A percentile compares a stretch with the other conserved stretches of the same genome.
Conservation (phyloP, 2,797 vertebrate genomes). For the Petrocephalus schoutedeni region DNA sequence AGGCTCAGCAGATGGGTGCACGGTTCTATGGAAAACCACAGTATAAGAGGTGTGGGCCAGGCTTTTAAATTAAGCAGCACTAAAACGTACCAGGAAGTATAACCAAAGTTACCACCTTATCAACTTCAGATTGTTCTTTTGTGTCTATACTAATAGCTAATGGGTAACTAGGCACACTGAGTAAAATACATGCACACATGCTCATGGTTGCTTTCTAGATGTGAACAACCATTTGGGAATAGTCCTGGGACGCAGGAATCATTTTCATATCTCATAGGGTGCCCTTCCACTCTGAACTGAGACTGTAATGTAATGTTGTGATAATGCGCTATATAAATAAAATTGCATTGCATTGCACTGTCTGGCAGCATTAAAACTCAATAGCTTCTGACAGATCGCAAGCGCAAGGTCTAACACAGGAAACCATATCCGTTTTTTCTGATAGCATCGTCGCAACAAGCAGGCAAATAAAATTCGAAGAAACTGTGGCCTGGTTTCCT, state of each 20-base stretch:
- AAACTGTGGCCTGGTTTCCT: slow-evolving; percentile 8
- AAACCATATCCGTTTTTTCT: slow-evolving; percentile 2
- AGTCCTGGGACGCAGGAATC: neutral
- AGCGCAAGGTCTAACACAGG: slow-evolving; percentile 8
- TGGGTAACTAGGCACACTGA: neutral
- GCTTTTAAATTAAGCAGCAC: neutral
- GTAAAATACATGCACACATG: neutral
- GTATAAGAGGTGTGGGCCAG: neutral
- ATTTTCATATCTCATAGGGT: neutral
- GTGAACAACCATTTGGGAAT: neutral
- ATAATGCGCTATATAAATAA: too few relatives aligned
- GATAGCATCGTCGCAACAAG: neutral
- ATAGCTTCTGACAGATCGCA: neutral
- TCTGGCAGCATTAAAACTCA: neutral
- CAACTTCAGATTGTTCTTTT: neutral
- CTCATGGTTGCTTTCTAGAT: neutral
- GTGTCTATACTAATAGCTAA: neutral
- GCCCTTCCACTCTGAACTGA: neutral
- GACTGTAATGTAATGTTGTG: neutral
- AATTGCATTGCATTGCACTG: neutral
- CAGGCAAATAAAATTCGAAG: neutral
- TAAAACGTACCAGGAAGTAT: neutral
- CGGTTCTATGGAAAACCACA: slow-evolving; percentile 9
- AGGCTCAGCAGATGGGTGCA: neutral
- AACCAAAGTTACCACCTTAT: neutral